Evolutionary conservation across 2,797 vertebrate genomes (phyloP).

Genomic region (Microhierax caerulescens): DNA sequence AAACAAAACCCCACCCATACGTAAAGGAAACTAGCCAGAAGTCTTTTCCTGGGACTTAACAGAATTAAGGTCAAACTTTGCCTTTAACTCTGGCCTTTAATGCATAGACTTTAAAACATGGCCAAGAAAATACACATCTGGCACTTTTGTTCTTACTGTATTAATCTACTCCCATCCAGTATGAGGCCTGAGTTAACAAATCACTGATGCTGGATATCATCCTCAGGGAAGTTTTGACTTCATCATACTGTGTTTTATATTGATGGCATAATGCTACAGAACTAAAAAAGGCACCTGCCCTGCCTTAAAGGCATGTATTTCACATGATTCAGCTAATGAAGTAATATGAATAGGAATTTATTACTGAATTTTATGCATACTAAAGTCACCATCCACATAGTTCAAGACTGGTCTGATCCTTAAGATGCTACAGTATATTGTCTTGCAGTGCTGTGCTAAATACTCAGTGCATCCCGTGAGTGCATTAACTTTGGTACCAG

Average conservation of each 20-base stretch:
- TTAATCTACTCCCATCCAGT: background rate
- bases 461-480: background rate
- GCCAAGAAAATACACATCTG: background rate
- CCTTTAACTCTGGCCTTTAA: background rate
- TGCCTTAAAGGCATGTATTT: background rate
- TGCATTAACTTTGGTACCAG: background rate
- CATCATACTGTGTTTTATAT: background rate
- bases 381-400: background rate
- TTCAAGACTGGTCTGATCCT: background rate
- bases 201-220: background rate
- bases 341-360: background rate
- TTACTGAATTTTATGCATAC: slow-evolving; percentile 10
- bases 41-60: background rate
- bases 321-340: background rate
- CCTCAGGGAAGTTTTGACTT: slow-evolving; percentile 11
- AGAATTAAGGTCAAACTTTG: background rate
- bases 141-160: background rate
- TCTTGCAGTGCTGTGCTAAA: background rate
- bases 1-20: background rate
- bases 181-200: background rate
- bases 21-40: background rate
- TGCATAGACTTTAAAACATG: background rate
- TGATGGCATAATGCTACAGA: background rate
- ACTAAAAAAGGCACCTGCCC: slow-evolving; percentile 2
- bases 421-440: background rate